These are phyloP conservation scores for Australoheros scitulus DNA, from an alignment of 2,113 vertebrate species.

Conservation along the genomic window DNA sequence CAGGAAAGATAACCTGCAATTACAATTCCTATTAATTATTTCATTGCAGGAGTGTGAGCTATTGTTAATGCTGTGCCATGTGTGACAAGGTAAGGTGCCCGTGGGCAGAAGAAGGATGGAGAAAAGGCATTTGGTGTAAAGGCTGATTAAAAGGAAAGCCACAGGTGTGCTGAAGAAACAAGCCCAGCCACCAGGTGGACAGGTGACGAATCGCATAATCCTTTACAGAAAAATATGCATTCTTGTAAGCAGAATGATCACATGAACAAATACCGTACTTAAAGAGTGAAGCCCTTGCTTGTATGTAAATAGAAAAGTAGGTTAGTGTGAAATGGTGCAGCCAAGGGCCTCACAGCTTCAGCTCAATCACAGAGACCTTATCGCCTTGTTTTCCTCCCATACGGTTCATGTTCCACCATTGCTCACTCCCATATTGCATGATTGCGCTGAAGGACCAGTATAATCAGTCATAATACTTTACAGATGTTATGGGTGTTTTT, in stretches of 20 bases:
- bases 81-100: background rate
- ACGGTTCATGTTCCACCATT: conserved; percentile 56
- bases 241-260: background rate
- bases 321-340: conserved; percentile 17
- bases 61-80: background rate
- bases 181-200: background rate
- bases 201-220: background rate
- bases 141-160: background rate
- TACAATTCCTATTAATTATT: background rate
- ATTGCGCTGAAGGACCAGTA: conserved; percentile 67
- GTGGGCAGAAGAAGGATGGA: too few relatives aligned
- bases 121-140: background rate
- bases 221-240: background rate
- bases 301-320: conserved; percentile 9
- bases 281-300: background rate
- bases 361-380: conserved; percentile 42
- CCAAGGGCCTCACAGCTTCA: conserved; percentile 32
- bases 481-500: conserved; percentile 76
- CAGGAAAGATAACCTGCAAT: background rate
- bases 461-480: conserved; percentile 77
- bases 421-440: conserved; percentile 67
- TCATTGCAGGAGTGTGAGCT: background rate
- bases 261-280: background rate
- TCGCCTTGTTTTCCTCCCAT: conserved; percentile 41
- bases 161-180: background rate